A percentile compares a stretch with the other conserved stretches of the same genome.
Conservation (phyloP, 2,888 invertebrate species). For the Nephrotoma guestfalica region DNA sequence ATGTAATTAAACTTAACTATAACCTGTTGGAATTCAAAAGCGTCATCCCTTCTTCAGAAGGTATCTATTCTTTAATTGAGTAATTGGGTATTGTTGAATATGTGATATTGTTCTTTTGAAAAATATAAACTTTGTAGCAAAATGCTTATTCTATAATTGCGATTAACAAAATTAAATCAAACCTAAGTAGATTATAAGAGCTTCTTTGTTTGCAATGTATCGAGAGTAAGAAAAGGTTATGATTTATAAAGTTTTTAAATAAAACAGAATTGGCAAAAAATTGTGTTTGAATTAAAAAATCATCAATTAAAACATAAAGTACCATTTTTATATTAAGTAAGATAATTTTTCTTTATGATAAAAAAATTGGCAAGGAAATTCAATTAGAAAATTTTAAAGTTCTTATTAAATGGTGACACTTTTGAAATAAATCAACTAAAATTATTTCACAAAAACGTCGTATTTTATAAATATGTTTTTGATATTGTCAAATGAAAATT, state of each 20-base stretch:
- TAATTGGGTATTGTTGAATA: too few relatives aligned
- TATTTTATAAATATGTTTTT: neutral
- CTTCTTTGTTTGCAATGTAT: too few relatives aligned
- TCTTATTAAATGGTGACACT: neutral
- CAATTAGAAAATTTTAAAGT: neutral
- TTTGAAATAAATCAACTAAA: neutral
- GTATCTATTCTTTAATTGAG: too few relatives aligned
- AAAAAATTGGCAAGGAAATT: neutral
- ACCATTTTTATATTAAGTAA: neutral
- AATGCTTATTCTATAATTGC: too few relatives aligned
- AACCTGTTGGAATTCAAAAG: too few relatives aligned
- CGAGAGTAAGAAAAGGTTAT: too few relatives aligned
- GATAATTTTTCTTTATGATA: neutral
- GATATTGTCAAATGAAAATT: neutral
- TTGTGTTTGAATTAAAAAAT: neutral
- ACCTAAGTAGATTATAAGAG: too few relatives aligned
- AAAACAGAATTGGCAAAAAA: neutral
- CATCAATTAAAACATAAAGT: neutral
- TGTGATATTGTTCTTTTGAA: too few relatives aligned
- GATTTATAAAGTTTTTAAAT: neutral
- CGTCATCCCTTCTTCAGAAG: too few relatives aligned
- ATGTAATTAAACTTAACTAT: too few relatives aligned
- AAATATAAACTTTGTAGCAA: too few relatives aligned
- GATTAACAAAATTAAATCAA: too few relatives aligned
- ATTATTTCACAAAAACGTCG: neutral